Evolutionary conservation across 1,140 invertebrate species (phyloP).

Genomic region (Oedothorax gibbosus): DNA sequence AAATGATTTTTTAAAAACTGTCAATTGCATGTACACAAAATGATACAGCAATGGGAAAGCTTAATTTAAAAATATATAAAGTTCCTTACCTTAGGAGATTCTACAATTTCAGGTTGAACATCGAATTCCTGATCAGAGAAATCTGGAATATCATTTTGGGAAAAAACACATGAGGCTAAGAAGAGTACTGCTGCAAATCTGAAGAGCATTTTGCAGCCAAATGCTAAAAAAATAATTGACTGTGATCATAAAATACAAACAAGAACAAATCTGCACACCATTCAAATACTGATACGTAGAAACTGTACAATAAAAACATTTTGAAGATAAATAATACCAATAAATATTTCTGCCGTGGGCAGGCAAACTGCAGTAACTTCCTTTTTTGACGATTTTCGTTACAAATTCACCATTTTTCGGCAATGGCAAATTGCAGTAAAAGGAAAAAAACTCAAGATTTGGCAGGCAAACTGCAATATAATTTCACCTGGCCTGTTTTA

Average conservation of each 20-base stretch:
- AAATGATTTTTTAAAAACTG: not conserved
- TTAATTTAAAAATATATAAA: not conserved
- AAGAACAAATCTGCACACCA: not conserved
- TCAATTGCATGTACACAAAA: not conserved
- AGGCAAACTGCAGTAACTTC: not conserved
- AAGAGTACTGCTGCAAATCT: not conserved
- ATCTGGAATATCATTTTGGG: constrained; percentile 21
- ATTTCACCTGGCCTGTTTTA: too few relatives aligned
- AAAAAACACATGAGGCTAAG: not conserved
- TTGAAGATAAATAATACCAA: not conserved
- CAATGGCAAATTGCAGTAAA: too few relatives aligned
- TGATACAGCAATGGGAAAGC: not conserved
- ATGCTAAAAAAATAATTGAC: not conserved
- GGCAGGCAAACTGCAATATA: too few relatives aligned
- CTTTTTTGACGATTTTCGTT: too few relatives aligned
- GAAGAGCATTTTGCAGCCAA: constrained; percentile 3
- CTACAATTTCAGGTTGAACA: not conserved
- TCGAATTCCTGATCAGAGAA: constrained; percentile 17
- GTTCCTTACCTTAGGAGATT: not conserved
- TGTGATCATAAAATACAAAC: not conserved
- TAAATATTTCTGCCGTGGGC: not conserved
- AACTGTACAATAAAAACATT: not conserved
- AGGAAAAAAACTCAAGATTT: too few relatives aligned
- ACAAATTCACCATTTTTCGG: too few relatives aligned
- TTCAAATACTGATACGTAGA: not conserved